Evolutionary conservation across 2,888 invertebrate genomes (phyloP).

Genomic region (Scelioninae gen. 2): DNA sequence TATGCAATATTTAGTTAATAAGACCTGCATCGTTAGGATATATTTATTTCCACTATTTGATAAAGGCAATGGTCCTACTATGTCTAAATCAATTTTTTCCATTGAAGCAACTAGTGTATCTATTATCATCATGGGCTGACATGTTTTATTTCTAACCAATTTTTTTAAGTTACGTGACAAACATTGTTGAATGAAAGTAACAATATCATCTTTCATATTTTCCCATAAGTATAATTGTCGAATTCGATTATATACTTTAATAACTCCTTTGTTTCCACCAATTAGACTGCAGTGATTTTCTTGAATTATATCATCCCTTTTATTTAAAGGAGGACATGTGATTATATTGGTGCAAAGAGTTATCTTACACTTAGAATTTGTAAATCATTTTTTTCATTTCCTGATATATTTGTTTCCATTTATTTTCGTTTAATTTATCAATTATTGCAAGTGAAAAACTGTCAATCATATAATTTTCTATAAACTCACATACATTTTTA

Average conservation of each 20-base stretch:
- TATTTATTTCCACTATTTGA: not conserved
- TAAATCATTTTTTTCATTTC: too few relatives aligned
- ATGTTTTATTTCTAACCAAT: not conserved
- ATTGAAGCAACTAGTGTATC: not conserved
- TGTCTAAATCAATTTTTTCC: not conserved
- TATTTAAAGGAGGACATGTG: too few relatives aligned
- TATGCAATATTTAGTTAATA: not conserved
- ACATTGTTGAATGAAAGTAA: not conserved
- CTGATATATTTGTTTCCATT: too few relatives aligned
- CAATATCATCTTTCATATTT: not conserved
- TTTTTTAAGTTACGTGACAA: not conserved
- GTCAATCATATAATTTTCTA: too few relatives aligned
- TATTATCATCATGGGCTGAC: not conserved
- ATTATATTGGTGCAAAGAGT: too few relatives aligned
- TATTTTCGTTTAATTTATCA: too few relatives aligned
- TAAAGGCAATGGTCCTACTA: not conserved
- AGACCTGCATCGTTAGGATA: not conserved
- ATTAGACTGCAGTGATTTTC: not conserved
- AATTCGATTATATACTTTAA: not conserved
- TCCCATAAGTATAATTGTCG: not conserved
- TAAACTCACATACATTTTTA: too few relatives aligned
- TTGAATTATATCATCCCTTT: not conserved
- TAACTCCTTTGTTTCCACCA: not conserved
- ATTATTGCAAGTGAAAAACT: too few relatives aligned
- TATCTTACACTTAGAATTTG: too few relatives aligned